Conservation (phyloP, 2,888 invertebrate genomes). For the Agrilus cyanescens region DNA sequence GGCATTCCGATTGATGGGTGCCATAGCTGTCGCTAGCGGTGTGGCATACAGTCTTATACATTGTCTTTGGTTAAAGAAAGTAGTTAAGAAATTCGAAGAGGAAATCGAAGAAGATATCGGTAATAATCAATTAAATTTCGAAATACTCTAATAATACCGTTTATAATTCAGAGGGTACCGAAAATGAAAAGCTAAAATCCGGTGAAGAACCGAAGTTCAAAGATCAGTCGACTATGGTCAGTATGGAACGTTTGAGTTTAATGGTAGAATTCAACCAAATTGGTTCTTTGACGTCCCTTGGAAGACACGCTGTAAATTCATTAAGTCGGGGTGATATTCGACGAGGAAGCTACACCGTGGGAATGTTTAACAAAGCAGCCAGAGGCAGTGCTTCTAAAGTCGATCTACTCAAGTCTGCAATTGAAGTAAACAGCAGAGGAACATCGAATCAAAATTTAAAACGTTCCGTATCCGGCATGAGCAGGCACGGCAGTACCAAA, state of each 20-base stretch:
- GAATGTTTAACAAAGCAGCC: constrained; percentile 32
- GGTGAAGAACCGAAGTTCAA: constrained; percentile 47
- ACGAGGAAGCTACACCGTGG: constrained; percentile 46
- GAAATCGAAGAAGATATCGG: constrained; percentile 35
- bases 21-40: constrained; percentile 59
- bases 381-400: constrained; percentile 47
- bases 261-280: constrained; percentile 67
- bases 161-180: constrained; percentile 32
- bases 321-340: constrained; percentile 32
- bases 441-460: constrained; percentile 21
- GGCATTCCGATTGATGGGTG: constrained; percentile 69
- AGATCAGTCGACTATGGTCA: constrained; percentile 59
- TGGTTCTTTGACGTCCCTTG: constrained; percentile 60
- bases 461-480: constrained; percentile 10
- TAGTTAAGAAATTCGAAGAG: constrained; percentile 32
- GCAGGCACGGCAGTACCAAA: constrained; percentile 11
- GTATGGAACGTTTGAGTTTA: constrained; percentile 58
- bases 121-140: constrained; percentile 16
- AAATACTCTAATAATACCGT: constrained; percentile 4
- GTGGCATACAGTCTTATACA: constrained; percentile 58
- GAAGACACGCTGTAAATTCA: constrained; percentile 36
- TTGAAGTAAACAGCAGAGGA: constrained; percentile 49
- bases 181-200: constrained; percentile 48
- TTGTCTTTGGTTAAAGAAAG: constrained; percentile 58
- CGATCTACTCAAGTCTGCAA: constrained; percentile 55